Evolutionary conservation across 2,113 vertebrate genomes (phyloP).

Genomic region (Lagopus leucura): DNA sequence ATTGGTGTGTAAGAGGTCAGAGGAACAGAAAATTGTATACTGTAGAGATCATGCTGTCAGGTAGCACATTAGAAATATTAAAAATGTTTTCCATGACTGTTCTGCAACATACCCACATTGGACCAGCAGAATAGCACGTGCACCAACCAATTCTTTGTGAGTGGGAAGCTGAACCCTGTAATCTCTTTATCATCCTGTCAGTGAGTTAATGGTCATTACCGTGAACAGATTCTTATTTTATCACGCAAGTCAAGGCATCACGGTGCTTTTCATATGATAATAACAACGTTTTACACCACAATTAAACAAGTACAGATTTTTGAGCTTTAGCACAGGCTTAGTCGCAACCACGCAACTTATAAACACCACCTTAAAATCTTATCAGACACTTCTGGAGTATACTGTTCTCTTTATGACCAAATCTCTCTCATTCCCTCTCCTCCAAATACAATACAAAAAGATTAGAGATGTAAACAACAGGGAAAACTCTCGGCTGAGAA

Average conservation of each 20-base stretch:
- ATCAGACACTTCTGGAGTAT: neutral
- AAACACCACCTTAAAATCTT: slow-evolving; percentile 27
- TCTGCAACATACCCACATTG: slow-evolving; percentile 18
- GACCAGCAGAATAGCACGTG: slow-evolving; percentile 17
- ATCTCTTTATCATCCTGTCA: slow-evolving; percentile 75
- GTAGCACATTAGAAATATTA: slow-evolving; percentile 38
- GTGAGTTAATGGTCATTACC: slow-evolving; percentile 70
- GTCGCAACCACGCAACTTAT: slow-evolving; percentile 45
- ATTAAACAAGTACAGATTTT: slow-evolving; percentile 47
- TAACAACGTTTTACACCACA: slow-evolving; percentile 51
- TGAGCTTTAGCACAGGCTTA: slow-evolving; percentile 49
- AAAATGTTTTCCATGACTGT: slow-evolving; percentile 37
- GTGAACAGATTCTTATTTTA: slow-evolving; percentile 65
- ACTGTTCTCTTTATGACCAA: neutral
- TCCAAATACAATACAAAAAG: neutral
- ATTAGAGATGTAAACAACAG: neutral
- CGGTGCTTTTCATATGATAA: slow-evolving; percentile 69
- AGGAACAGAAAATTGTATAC: slow-evolving; percentile 9
- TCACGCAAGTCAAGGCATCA: slow-evolving; percentile 58
- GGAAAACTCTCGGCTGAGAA: neutral
- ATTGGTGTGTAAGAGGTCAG: neutral
- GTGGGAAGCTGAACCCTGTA: slow-evolving; percentile 66
- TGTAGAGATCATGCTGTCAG: slow-evolving; percentile 12
- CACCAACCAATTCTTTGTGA: slow-evolving; percentile 20
- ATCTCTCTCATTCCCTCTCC: neutral